Conservation (phyloP, 2,888 invertebrate genomes). For the Acleris literana region DNA sequence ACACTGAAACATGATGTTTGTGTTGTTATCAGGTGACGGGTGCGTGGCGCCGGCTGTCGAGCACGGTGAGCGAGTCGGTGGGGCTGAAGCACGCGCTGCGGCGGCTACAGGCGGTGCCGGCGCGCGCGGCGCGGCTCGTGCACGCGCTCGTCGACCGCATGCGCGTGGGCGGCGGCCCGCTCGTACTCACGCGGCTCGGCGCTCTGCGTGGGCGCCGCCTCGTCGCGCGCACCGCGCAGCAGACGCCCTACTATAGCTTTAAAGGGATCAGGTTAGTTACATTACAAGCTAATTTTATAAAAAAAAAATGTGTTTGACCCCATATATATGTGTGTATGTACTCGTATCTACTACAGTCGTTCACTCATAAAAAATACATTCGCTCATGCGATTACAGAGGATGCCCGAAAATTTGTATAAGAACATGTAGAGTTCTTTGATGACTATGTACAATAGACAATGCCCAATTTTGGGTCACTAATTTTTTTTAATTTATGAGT, state of each 20-base stretch:
- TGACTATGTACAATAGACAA: too few species aligned
- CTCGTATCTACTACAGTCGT: too few species aligned
- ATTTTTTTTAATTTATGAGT: too few species aligned
- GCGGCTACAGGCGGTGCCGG: slow-evolving; percentile 75
- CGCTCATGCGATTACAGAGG: too few species aligned
- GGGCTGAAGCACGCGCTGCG: slow-evolving; percentile 77
- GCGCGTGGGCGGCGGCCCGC: slow-evolving; percentile 79
- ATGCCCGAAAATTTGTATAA: too few species aligned
- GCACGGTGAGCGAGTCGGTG: slow-evolving; percentile 77
- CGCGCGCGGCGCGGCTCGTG: slow-evolving; percentile 75
- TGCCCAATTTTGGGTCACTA: too few species aligned
- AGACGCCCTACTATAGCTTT: slow-evolving; percentile 76
- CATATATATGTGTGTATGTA: too few species aligned
- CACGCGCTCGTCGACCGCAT: slow-evolving; percentile 79
- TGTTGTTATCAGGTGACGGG: slow-evolving; percentile 65
- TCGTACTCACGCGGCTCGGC: slow-evolving; percentile 68
- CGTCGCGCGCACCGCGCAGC: slow-evolving; percentile 66
- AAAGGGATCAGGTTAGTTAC: slow-evolving; percentile 72
- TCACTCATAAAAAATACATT: too few species aligned
- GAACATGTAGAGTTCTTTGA: too few species aligned
- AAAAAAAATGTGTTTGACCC: too few species aligned
- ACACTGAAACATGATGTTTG: not conserved
- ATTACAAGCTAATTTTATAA: not conserved
- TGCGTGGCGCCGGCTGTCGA: slow-evolving; percentile 76
- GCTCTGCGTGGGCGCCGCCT: slow-evolving; percentile 72